Evolutionary conservation across 2,888 invertebrate genomes (phyloP).

Genomic region (Sinopyrophorus schimmeli): DNA sequence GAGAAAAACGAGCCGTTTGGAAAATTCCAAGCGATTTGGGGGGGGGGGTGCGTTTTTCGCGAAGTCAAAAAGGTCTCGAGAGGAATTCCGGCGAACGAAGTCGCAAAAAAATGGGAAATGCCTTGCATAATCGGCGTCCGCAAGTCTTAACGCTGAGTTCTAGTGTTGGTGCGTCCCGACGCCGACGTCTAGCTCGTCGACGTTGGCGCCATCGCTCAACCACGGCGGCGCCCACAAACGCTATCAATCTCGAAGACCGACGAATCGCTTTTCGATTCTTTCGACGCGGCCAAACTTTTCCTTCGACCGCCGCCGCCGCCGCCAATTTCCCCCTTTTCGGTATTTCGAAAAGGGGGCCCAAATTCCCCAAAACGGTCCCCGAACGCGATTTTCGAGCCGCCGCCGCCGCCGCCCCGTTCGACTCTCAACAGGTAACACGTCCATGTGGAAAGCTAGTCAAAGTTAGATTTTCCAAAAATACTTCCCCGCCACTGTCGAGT

Average conservation of each 20-base stretch:
- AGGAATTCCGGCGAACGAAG: slow-evolving; percentile 14
- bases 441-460: slow-evolving; percentile 13
- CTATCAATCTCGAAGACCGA: slow-evolving; percentile 47
- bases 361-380: too few species aligned
- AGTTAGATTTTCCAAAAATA: slow-evolving; percentile 34
- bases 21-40: too few species aligned
- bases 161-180: slow-evolving; percentile 43
- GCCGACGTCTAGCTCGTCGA: slow-evolving; percentile 48
- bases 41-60: too few species aligned
- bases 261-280: slow-evolving; percentile 41
- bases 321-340: too few species aligned
- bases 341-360: too few species aligned
- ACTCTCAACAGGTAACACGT: slow-evolving; percentile 19
- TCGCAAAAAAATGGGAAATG: slow-evolving; percentile 14
- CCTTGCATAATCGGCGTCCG: slow-evolving; percentile 24
- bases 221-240: slow-evolving; percentile 45
- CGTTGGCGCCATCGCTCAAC: slow-evolving; percentile 46
- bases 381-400: too few species aligned
- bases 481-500: slow-evolving; percentile 28
- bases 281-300: slow-evolving; percentile 32
- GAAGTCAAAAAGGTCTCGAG: slow-evolving; percentile 2
- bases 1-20: too few species aligned
- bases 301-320: too few species aligned
- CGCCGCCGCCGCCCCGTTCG: too few species aligned
- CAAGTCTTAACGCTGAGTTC: slow-evolving; percentile 34